Percentiles rank a stretch among this genome's conserved stretches.
phyloP scores from a whole-genome alignment of 1,140 invertebrate genomes.

The Bombus polaris region DNA sequence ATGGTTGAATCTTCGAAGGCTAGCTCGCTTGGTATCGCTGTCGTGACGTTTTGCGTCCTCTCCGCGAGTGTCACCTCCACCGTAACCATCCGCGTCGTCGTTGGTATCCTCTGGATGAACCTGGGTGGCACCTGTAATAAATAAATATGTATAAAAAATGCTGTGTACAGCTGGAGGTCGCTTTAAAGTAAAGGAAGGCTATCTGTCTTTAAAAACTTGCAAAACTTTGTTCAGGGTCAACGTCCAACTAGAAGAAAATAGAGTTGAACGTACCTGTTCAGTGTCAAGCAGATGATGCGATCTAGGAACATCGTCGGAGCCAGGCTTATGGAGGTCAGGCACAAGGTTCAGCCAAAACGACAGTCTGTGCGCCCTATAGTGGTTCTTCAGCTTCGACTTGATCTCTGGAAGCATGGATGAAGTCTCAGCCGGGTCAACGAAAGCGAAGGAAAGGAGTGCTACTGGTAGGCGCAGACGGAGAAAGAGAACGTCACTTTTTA shows the following conservation, averaged over 20 bases:
- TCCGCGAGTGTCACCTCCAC: conserved; percentile 72
- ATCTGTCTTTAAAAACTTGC: not conserved
- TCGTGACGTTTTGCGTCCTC: conserved; percentile 67
- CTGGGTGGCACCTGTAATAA: conserved; percentile 77
- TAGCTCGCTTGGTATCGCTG: conserved; percentile 74
- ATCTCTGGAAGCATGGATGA: conserved; percentile 85
- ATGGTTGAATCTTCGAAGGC: conserved; percentile 80
- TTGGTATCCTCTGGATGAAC: conserved; percentile 79
- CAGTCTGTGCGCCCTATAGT: conserved; percentile 95
- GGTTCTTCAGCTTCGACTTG: conserved; percentile 95
- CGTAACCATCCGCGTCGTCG: conserved; percentile 73
- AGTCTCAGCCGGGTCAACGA: conserved; percentile 16
- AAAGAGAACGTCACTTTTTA: not conserved
- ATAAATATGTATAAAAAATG: too few species aligned
- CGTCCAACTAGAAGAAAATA: too few species aligned
- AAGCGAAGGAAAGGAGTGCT: not conserved
- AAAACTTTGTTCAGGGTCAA: not conserved
- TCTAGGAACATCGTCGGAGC: conserved; percentile 91
- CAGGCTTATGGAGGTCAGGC: conserved; percentile 96
- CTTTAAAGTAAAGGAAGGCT: not conserved
- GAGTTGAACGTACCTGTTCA: conserved; percentile 82
- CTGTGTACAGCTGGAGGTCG: too few species aligned
- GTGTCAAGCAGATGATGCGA: conserved; percentile 94
- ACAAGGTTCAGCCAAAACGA: conserved; percentile 98
- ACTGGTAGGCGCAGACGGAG: not conserved